These are phyloP conservation scores for Aythya baeri DNA, from an alignment of 2,113 vertebrate species.

Conservation along the genomic window DNA sequence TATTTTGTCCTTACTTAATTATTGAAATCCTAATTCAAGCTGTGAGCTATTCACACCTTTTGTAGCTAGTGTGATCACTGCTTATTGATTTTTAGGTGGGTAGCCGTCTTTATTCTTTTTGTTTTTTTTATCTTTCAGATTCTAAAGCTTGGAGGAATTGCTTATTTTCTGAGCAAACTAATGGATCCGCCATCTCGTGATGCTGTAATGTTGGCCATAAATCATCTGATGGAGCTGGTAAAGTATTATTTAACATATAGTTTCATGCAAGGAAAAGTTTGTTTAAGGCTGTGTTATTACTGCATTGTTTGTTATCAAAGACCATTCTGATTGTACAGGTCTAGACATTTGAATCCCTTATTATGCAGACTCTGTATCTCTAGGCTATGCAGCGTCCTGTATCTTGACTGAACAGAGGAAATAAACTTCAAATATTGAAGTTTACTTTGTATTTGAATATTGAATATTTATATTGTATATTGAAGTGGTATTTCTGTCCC, in stretches of 20 bases:
- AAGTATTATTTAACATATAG: background rate
- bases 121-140: constrained; percentile 77
- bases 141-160: constrained; percentile 91
- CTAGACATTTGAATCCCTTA: fast-evolving
- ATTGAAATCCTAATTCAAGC: background rate
- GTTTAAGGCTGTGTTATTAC: background rate
- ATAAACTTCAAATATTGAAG: too few species aligned
- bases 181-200: constrained; percentile 89
- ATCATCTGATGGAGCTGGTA: constrained; percentile 93
- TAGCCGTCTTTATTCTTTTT: fast-evolving
- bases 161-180: constrained; percentile 88
- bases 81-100: background rate
- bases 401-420: background rate
- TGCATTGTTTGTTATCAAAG: fast-evolving
- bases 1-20: background rate
- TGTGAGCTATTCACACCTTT: background rate
- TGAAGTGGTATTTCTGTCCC: background rate
- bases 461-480: too few species aligned
- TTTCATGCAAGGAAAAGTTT: background rate
- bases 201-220: constrained; percentile 88
- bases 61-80: background rate
- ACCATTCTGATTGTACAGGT: background rate
- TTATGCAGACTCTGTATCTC: background rate
- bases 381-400: background rate
- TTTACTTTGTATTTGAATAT: too few species aligned